Evolutionary conservation across 2,888 invertebrate genomes (phyloP), one percentile per base, ranked within the genome.

Genomic region (Xestia xanthographa): DNA sequence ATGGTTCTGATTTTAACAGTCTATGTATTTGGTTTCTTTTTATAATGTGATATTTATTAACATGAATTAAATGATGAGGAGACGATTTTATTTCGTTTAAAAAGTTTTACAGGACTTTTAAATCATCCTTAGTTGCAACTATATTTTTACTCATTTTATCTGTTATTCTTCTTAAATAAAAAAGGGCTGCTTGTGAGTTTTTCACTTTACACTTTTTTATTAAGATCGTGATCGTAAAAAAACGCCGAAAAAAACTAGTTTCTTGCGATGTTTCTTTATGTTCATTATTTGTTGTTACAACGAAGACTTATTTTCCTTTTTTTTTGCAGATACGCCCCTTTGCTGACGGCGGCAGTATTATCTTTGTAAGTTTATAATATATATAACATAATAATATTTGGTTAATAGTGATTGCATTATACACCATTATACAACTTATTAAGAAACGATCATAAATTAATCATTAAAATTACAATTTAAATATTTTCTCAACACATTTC

Each of bases 391-490:
- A 2, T 34, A 17, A 48, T 48, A n/a, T 50, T 50, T n/a, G 14
- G 22, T 34, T 38, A 29, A 41, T 20, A 14, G 11, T 60, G 11
- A 63, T 53, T 56, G 29, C 56, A 50, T 20, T n/a, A 22, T 29
- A 34, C 34, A 34, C 34, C 34, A 41, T 9, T 9, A 41, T 9
- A 9, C 41, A 9, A 41, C 22, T 29, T n/a, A 56, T 79, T 26
- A 38, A 11, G 60, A 66, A 29, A 60, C 34, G 41, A 14, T 17
- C 41, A n/a, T 14, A 22, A n/a, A 63, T 38, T 9, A n/a, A 14
- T n/a, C 14, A 53, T 79, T 63, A 65, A 73, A 66, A 45, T 48
- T 71, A 41, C 8, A 80, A 41, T 11, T 62, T 48, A 56, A n/a
- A 26, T 14, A 50, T 38, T 67, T 82, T 75, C 34, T 20, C 56